Evolutionary conservation across 92 coral and sea anemone species (phyloP), one percentile per base, ranked within the genome.

Genomic region (Pocillopora grandis): DNA sequence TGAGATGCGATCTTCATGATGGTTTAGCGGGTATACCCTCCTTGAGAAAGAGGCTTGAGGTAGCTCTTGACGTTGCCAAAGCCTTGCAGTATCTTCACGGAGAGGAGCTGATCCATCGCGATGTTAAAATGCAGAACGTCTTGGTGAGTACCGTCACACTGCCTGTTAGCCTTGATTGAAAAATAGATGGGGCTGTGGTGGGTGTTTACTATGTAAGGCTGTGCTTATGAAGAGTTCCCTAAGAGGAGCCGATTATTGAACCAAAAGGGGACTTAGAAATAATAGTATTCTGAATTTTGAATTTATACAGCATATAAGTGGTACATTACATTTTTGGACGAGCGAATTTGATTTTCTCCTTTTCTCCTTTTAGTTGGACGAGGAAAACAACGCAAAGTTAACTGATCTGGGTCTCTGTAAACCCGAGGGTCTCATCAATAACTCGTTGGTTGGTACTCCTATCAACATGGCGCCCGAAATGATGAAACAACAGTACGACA

Each of bases 321-420:
- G 31, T 27, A 27, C 31, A 27, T 56, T 52, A 18, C 80, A 19
- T 14, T 19, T 27, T 14, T 23, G 10, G 33, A 52, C 18, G 18
- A 7, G 55, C 15, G 17, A 21, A 56, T 13, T 72, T 2, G 35
- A 31, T 9, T 52, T 14, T 21, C 35, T 58, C 5, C 49, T 9
- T 8, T 10, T 67, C 6, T 31, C 66, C 48, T 68, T 81, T 23
- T 75, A 91, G 94, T 76, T 91, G 61, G 94, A 91, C 69, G 84
- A 82, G 56, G 21, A 70, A 42, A 88, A 88, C 84, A 79, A 61
- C 36, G 94, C 82, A 8, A 84, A 83, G 73, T 80, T 91, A 74
- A 91, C 94, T n/a, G 94, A 91, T 66, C 55, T 91, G 75, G 94
- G 94, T 12, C 92, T 91, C 13, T 91, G 94, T 88, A 91, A 91